Percentiles rank a stretch among this genome's conserved stretches.
These are phyloP conservation scores for Halcyon leucocephala DNA, from an alignment of 2,797 vertebrate genomes.

Conservation along the genomic window DNA sequence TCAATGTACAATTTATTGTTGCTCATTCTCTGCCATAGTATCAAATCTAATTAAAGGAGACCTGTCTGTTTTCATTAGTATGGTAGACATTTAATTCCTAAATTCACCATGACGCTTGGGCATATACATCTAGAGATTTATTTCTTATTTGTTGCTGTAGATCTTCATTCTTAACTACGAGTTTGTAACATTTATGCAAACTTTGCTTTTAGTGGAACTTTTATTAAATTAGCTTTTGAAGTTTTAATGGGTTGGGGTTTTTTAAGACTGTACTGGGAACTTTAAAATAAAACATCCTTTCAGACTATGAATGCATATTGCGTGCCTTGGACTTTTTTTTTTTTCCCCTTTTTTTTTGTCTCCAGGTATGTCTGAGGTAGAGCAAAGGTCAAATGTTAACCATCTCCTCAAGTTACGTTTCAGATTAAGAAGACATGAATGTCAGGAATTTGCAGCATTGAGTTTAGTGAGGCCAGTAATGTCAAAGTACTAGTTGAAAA, in stretches of 20 bases:
- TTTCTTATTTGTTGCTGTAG: neutral
- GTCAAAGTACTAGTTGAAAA: slow-evolving; percentile 54
- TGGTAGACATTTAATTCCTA: slow-evolving; percentile 6
- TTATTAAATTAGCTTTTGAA: slow-evolving; percentile 4
- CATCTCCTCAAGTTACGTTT: slow-evolving; percentile 67
- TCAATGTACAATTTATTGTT: neutral
- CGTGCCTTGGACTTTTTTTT: slow-evolving; percentile 33
- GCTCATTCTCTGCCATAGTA: neutral
- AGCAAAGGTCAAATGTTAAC: slow-evolving; percentile 71
- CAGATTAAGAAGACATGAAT: slow-evolving; percentile 72
- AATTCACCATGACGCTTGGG: neutral
- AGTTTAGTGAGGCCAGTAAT: slow-evolving; percentile 59
- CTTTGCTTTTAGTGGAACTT: neutral
- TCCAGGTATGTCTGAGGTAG: slow-evolving; percentile 72
- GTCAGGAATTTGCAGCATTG: slow-evolving; percentile 69
- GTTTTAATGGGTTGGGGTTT: neutral
- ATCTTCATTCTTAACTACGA: neutral
- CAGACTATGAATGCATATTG: slow-evolving; percentile 14
- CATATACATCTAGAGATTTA: neutral
- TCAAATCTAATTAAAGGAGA: neutral
- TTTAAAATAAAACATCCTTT: slow-evolving; percentile 39
- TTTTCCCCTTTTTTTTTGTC: slow-evolving; percentile 52
- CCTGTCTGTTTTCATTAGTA: neutral
- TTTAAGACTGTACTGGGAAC: slow-evolving; percentile 1
- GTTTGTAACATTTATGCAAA: neutral